Conservation (phyloP, 1,140 invertebrate species). For the Zeugodacus cucurbitae region DNA sequence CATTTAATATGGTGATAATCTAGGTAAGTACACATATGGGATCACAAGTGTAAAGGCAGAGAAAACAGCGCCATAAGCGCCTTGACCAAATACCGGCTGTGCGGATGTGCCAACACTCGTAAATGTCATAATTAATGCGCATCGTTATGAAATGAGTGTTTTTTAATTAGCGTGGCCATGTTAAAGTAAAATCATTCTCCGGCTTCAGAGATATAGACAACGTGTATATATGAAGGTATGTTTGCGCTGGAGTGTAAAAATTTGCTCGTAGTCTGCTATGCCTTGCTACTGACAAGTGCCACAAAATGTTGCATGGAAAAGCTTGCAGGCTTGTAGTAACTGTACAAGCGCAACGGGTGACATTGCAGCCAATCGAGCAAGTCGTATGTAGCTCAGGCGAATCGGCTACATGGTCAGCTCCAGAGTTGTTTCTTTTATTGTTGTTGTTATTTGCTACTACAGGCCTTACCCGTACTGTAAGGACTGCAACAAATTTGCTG, state of each 20-base stretch:
- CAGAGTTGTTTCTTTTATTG: neutral
- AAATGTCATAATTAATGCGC: conserved; percentile 27
- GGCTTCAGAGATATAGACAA: neutral
- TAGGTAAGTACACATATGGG: neutral
- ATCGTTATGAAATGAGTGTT: conserved; percentile 22
- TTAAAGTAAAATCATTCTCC: neutral
- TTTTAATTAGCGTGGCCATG: neutral
- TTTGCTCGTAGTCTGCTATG: neutral
- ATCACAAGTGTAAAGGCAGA: neutral
- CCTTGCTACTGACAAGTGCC: neutral
- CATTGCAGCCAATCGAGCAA: neutral
- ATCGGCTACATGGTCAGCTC: neutral
- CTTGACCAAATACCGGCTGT: neutral
- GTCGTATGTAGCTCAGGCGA: neutral
- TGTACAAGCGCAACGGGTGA: neutral
- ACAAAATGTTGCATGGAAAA: neutral
- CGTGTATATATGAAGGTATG: neutral
- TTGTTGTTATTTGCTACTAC: neutral
- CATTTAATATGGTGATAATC: neutral
- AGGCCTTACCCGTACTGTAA: neutral
- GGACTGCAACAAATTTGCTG: conserved; percentile 6
- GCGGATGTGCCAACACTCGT: neutral
- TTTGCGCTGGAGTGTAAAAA: neutral
- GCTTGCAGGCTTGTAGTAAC: neutral
- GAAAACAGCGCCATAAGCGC: neutral